Conservation (phyloP, 2,113 vertebrate genomes). For the Diglossa brunneiventris region DNA sequence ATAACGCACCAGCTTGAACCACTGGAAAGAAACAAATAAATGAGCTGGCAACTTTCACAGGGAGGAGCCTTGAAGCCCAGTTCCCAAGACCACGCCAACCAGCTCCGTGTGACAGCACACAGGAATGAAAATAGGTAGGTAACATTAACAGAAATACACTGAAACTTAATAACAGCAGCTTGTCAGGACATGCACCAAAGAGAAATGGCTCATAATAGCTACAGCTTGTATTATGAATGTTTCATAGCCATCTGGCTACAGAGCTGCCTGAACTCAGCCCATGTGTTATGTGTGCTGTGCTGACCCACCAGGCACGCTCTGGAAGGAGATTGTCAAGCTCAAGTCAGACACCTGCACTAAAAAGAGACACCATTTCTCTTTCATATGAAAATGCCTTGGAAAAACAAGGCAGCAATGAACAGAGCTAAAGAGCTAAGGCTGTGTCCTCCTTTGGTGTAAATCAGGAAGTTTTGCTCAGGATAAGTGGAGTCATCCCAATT, state of each 20-base stretch:
- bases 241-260: constrained; percentile 61
- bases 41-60: constrained; percentile 58
- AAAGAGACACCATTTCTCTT: not conserved
- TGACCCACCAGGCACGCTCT: not conserved
- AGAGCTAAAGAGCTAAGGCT: not conserved
- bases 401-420: constrained; percentile 16
- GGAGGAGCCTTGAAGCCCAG: constrained; percentile 56
- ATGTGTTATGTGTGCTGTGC: not conserved
- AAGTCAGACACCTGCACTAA: not conserved
- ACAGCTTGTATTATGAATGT: constrained; percentile 58
- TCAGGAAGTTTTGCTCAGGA: not conserved
- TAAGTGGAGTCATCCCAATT: not conserved
- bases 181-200: constrained; percentile 64
- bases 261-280: not conserved
- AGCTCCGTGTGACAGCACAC: constrained; percentile 49
- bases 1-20: constrained; percentile 52
- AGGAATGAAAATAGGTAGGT: constrained; percentile 73
- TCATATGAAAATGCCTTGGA: constrained; percentile 11
- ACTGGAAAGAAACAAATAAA: constrained; percentile 64
- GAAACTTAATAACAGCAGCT: constrained; percentile 69
- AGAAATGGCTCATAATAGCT: constrained; percentile 69
- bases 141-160: constrained; percentile 73
- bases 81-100: constrained; percentile 60
- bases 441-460: not conserved
- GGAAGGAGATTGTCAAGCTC: not conserved